Percentiles rank a stretch among this genome's conserved stretches.
phyloP scores from a whole-genome alignment of 2,113 vertebrate genomes.

The Clupea harengus region DNA sequence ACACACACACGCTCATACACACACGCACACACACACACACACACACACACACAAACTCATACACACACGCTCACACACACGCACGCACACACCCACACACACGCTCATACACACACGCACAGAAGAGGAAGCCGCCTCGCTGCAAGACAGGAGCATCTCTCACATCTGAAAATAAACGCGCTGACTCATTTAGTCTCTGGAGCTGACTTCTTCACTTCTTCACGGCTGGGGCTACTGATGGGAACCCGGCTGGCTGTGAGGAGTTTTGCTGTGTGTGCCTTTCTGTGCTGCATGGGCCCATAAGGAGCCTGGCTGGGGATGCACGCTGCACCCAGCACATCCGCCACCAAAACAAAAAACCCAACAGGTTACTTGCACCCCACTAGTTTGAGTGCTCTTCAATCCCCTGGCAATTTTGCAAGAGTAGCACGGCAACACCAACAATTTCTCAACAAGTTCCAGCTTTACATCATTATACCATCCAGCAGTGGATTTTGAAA shows the following conservation, averaged over 20 bases:
- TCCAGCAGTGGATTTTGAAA: background rate
- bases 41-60: background rate
- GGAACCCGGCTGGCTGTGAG: background rate
- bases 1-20: too few relatives aligned
- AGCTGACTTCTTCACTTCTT: conserved; percentile 44
- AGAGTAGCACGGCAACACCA: background rate
- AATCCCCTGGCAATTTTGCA: too few relatives aligned
- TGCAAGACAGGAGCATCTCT: conserved; percentile 25
- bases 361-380: too few relatives aligned
- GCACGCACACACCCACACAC: background rate
- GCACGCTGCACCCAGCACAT: too few relatives aligned
- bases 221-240: background rate
- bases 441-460: background rate
- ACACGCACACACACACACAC: background rate
- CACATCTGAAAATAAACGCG: conserved; percentile 27
- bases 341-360: too few relatives aligned
- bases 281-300: too few relatives aligned
- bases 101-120: background rate
- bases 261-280: background rate
- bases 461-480: background rate
- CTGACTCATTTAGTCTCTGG: conserved; percentile 31
- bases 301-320: too few relatives aligned
- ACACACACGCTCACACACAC: background rate
- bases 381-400: too few relatives aligned
- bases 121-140: background rate